Evolutionary conservation across 2,797 vertebrate species (phyloP).

Genomic region (Amphiprion clarkii): DNA sequence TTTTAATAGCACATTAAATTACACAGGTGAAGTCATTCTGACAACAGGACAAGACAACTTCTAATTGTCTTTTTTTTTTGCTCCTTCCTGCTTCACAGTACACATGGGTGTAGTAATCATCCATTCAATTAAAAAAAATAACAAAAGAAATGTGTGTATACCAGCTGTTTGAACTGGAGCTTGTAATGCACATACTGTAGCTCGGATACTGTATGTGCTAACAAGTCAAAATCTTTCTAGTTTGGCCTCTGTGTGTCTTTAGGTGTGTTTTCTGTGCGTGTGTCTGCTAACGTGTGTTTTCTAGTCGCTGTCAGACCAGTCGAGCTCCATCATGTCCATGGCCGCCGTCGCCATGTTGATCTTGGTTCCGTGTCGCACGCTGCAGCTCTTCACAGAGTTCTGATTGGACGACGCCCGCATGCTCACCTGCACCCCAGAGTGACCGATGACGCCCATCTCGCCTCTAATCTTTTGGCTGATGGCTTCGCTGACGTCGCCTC

Average conservation of each 20-base stretch:
- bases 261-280: conserved; percentile 34
- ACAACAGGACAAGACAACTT: conserved; percentile 54
- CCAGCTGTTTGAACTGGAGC: conserved; percentile 55
- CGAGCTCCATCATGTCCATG: conserved; percentile 95
- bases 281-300: conserved; percentile 11
- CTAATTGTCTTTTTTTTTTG: conserved; percentile 26
- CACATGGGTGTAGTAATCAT: conserved; percentile 63
- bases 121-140: conserved; percentile 64
- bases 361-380: conserved; percentile 95
- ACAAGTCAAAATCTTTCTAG: conserved; percentile 46
- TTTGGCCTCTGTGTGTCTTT: conserved; percentile 63
- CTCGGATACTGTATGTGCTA: conserved; percentile 53
- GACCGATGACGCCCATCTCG: conserved; percentile 74
- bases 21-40: conserved; percentile 75
- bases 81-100: conserved; percentile 73
- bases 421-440: conserved; percentile 97
- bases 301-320: conserved; percentile 92
- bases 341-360: conserved; percentile 93
- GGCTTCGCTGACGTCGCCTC: conserved; percentile 72
- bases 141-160: conserved; percentile 57
- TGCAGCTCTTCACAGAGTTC: conserved; percentile 98
- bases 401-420: conserved; percentile 94
- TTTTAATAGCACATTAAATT: conserved; percentile 70
- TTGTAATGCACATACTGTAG: conserved; percentile 58
- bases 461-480: conserved; percentile 77